phyloP scores from a whole-genome alignment of 2,888 invertebrate species.

The Coremacera marginata region DNA sequence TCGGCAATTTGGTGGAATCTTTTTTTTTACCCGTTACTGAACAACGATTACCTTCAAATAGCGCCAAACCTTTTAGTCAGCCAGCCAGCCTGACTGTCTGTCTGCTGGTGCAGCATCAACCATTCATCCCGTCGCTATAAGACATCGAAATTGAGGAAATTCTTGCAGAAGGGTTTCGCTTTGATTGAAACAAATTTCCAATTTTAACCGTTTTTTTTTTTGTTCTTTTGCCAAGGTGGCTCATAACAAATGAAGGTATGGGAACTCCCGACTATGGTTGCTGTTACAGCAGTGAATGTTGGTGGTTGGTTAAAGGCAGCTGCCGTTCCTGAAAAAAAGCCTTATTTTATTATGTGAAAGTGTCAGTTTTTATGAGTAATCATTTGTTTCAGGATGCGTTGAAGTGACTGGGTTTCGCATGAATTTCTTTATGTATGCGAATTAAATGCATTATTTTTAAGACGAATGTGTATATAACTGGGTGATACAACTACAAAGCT shows the following conservation, averaged over 20 bases:
- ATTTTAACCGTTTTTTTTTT: conserved; percentile 48
- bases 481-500: neutral
- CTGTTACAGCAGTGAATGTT: neutral
- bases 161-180: conserved; percentile 25
- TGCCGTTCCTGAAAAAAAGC: neutral
- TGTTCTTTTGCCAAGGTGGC: conserved; percentile 1
- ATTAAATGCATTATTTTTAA: conserved; percentile 19
- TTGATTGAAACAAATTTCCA: conserved; percentile 63
- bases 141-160: neutral
- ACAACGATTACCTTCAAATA: conserved; percentile 4
- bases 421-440: conserved; percentile 15
- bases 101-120: neutral
- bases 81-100: conserved; percentile 17
- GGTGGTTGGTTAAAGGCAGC: neutral
- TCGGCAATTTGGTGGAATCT: neutral
- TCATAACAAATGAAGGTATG: neutral
- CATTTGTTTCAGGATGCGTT: conserved; percentile 1
- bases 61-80: conserved; percentile 16
- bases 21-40: neutral
- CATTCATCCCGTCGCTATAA: neutral
- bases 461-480: conserved; percentile 35
- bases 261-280: neutral
- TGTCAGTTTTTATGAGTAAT: conserved; percentile 34
- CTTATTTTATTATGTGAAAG: conserved; percentile 25
- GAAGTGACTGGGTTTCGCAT: neutral